Evolutionary conservation across 2,113 vertebrate genomes (phyloP).

Genomic region (Phaetusa simplex): DNA sequence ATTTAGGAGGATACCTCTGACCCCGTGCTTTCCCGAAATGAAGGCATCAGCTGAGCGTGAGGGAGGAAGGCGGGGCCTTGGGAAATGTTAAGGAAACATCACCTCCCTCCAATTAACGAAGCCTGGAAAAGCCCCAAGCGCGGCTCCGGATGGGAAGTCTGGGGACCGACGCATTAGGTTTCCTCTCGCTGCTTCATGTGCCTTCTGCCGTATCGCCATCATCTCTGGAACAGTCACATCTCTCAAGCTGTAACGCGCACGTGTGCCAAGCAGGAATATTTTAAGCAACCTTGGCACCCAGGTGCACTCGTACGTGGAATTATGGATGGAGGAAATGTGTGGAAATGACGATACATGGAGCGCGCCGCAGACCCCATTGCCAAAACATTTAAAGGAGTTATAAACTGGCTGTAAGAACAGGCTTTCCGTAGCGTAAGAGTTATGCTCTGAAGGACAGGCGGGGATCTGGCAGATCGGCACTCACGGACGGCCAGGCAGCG

Average conservation of each 20-base stretch:
- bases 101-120: background rate
- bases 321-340: background rate
- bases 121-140: background rate
- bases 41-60: background rate
- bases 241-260: background rate
- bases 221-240: background rate
- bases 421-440: background rate
- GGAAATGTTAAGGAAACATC: background rate
- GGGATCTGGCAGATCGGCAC: background rate
- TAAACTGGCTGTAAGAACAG: background rate
- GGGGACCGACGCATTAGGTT: background rate
- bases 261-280: background rate
- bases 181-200: background rate
- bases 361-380: accelerated
- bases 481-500: background rate
- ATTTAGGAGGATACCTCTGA: background rate
- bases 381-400: background rate
- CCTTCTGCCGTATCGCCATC: background rate
- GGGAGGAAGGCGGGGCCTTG: background rate
- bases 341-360: accelerated
- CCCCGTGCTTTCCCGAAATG: background rate
- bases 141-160: background rate
- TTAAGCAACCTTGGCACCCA: background rate
- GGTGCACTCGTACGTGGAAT: background rate
- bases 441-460: background rate